These are phyloP conservation scores for Eleginops maclovinus DNA, from an alignment of 2,113 vertebrate genomes.

Conservation along the genomic window DNA sequence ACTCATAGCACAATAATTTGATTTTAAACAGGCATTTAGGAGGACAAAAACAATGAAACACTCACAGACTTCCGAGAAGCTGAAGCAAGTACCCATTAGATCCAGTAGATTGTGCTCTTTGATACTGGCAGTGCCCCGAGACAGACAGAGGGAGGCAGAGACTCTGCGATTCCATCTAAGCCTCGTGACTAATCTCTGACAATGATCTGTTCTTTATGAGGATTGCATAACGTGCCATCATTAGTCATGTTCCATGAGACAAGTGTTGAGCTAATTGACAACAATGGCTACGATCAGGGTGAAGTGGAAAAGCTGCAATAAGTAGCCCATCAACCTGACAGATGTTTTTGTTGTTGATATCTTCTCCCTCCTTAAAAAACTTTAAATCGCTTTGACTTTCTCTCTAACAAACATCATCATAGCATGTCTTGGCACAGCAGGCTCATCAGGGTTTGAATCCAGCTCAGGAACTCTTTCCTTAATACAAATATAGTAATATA, in stretches of 20 bases:
- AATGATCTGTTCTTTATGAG: slow-evolving; percentile 66
- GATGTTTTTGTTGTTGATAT: slow-evolving; percentile 63
- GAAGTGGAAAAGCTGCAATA: slow-evolving; percentile 66
- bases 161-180: slow-evolving; percentile 26
- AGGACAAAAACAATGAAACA: slow-evolving; percentile 54
- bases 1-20: slow-evolving; percentile 56
- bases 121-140: slow-evolving; percentile 60
- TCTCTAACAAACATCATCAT: background rate
- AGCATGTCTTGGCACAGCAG: background rate
- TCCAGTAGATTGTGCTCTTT: slow-evolving; percentile 50
- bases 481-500: background rate
- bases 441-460: background rate
- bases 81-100: slow-evolving; percentile 61
- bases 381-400: background rate
- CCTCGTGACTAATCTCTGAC: slow-evolving; percentile 66
- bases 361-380: background rate
- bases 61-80: slow-evolving; percentile 66
- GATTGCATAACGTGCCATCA: slow-evolving; percentile 62
- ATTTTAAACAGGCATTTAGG: slow-evolving; percentile 54
- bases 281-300: slow-evolving; percentile 68
- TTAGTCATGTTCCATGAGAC: slow-evolving; percentile 73
- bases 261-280: slow-evolving; percentile 69
- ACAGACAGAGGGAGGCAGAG: slow-evolving; percentile 19
- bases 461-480: too few species aligned
- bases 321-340: slow-evolving; percentile 53